These are phyloP conservation scores for Diploptera punctata DNA, from an alignment of 2,888 invertebrate genomes.

Conservation along the genomic window DNA sequence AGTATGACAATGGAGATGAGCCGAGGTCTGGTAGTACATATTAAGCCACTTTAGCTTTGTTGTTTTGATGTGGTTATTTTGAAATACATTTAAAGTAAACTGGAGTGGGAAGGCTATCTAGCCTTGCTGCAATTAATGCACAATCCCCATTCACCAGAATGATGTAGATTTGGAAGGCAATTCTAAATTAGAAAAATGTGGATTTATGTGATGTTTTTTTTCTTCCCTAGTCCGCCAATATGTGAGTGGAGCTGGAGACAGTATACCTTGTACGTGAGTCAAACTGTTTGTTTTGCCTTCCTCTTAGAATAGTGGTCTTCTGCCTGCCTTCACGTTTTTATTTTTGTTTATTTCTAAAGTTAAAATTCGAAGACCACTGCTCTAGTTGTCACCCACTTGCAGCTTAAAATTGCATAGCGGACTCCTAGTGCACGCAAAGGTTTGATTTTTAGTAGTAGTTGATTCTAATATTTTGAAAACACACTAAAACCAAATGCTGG, in stretches of 20 bases:
- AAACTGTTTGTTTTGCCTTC: constrained; percentile 46
- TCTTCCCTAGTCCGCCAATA: constrained; percentile 51
- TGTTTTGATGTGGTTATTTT: constrained; percentile 17
- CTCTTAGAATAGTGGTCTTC: constrained; percentile 46
- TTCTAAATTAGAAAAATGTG: constrained; percentile 20
- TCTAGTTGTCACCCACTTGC: constrained; percentile 43
- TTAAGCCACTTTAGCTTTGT: constrained; percentile 2
- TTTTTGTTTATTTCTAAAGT: not conserved
- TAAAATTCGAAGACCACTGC: constrained; percentile 44
- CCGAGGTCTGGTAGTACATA: constrained; percentile 40
- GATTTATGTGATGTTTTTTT: constrained; percentile 42
- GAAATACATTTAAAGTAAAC: not conserved
- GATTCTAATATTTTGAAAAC: constrained; percentile 16
- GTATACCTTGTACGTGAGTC: constrained; percentile 51
- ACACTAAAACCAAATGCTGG: constrained; percentile 16
- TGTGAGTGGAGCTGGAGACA: constrained; percentile 51
- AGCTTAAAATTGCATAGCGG: constrained; percentile 42
- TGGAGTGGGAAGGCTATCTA: not conserved
- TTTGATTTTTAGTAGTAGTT: constrained; percentile 28
- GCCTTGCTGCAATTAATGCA: not conserved
- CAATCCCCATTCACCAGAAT: constrained; percentile 6
- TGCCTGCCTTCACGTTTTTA: constrained; percentile 27
- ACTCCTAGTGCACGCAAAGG: constrained; percentile 36
- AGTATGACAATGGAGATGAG: constrained; percentile 32
- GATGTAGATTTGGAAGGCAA: constrained; percentile 30